phyloP scores from a whole-genome alignment of 2,113 vertebrate genomes.

The Lampris megalopsis region DNA sequence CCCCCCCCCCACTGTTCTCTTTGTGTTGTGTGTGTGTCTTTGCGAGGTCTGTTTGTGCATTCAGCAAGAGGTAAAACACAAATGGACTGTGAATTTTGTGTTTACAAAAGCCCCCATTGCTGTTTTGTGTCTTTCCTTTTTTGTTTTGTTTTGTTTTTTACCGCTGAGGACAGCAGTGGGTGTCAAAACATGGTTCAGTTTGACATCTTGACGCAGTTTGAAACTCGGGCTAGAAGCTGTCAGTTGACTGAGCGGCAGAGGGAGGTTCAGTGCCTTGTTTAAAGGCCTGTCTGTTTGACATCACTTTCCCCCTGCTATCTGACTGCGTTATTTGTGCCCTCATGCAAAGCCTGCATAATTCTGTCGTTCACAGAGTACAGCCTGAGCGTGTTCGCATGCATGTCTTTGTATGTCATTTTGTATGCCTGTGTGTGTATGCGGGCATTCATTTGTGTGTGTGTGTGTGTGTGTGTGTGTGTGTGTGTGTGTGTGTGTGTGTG shows the following conservation, averaged over 20 bases:
- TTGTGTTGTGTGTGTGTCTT: constrained; percentile 2
- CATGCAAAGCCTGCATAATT: constrained; percentile 67
- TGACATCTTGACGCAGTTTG: constrained; percentile 74
- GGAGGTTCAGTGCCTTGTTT: constrained; percentile 65
- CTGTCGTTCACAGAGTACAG: constrained; percentile 58
- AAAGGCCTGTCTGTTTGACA: constrained; percentile 78
- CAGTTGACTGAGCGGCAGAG: constrained; percentile 54
- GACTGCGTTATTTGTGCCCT: constrained; percentile 68
- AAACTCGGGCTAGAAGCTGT: constrained; percentile 75
- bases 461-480: not conserved
- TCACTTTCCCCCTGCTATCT: constrained; percentile 57
- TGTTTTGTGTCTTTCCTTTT: constrained; percentile 48
- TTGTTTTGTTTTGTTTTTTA: constrained; percentile 37
- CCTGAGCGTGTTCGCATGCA: constrained; percentile 27
- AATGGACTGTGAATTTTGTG: constrained; percentile 66
- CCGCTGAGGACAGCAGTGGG: constrained; percentile 76
- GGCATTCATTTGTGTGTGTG: not conserved
- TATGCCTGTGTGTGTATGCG: not conserved
- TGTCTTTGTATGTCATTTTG: constrained; percentile 15
- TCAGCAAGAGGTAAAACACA: constrained; percentile 58
- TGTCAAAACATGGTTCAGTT: constrained; percentile 71
- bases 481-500: constrained; percentile 14
- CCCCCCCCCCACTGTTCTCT: not conserved
- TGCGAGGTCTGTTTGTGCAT: constrained; percentile 54
- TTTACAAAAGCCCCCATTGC: constrained; percentile 57